phyloP scores from a whole-genome alignment of 2,888 invertebrate genomes.

The Timema podura region DNA sequence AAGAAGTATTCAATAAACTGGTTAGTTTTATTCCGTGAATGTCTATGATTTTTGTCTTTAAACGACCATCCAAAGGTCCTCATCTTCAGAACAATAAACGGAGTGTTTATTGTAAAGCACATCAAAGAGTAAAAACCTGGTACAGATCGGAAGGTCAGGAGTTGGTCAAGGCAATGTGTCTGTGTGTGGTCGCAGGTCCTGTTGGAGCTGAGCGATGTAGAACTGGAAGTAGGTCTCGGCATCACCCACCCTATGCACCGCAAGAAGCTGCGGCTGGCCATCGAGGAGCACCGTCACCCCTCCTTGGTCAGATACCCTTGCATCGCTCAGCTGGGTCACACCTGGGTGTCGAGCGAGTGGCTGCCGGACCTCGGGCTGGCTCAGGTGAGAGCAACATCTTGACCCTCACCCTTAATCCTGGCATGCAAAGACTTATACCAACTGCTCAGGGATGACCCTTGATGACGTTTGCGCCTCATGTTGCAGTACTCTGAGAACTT shows the following conservation, averaged over 20 bases:
- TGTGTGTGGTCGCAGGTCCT: conserved; percentile 60
- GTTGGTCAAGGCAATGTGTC: neutral
- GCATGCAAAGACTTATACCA: too few relatives aligned
- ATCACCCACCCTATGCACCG: conserved; percentile 89
- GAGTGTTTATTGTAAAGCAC: too few relatives aligned
- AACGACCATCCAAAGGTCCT: too few relatives aligned
- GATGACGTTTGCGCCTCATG: neutral
- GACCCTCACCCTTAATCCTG: too few relatives aligned
- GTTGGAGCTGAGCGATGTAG: conserved; percentile 85
- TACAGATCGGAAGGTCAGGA: too few relatives aligned
- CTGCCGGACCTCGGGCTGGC: conserved; percentile 85
- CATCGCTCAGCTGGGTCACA: conserved; percentile 82
- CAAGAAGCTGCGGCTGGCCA: conserved; percentile 86
- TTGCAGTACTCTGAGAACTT: conserved; percentile 82
- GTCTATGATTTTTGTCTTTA: too few relatives aligned
- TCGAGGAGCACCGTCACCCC: conserved; percentile 87
- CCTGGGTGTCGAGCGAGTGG: conserved; percentile 94
- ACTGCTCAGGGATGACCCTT: too few relatives aligned
- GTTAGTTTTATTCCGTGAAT: too few relatives aligned
- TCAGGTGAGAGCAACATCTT: conserved; percentile 46
- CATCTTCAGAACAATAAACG: too few relatives aligned
- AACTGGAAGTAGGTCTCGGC: conserved; percentile 87
- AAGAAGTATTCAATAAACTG: too few relatives aligned
- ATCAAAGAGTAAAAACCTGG: too few relatives aligned
- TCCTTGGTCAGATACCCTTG: conserved; percentile 81